Base-by-base conservation (phyloP, 2,888 invertebrate genomes). In the Geotrupes spiniger region DNA sequence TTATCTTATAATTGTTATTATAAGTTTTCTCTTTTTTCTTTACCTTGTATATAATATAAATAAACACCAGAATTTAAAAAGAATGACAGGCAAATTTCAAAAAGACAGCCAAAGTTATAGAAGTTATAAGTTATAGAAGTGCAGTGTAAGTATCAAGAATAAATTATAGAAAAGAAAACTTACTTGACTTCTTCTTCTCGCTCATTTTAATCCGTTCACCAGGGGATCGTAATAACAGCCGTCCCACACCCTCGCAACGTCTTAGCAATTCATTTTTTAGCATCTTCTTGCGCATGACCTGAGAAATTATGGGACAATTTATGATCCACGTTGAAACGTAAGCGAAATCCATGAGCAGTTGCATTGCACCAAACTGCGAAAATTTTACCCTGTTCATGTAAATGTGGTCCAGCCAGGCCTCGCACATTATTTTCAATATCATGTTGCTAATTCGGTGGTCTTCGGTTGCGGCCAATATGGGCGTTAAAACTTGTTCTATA, bases 371-470 rank as follows among this genome's bases (percentile, higher is more conserved):
- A 74, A 83, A 79, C 46, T 82, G 78, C 49, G 88, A 88, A 72
- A 92, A 92, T 66, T 87, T 89, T 15, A 92, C 85, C 69, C 84
- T 84, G 56, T 87, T 84, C 37, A 83, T 81, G 66, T 89, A 90
- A 57, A 92, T 91, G 61, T 89, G 89, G 68, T 92, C 89, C 42
- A 92, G 74, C 91, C 91, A 92, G 0, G 91, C 84, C 69, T 92
- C 91, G 64, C 92, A 89, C 76, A 90, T 85, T 21, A 92, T 83
- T 65, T 85, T 83, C 25, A 92, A 74, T 42, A 89, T 82, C 78
- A 89, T 84, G 62, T 89, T 87, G 16, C 86, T 78, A 31, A 88
- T 85, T 4, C 81, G 76, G 40, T 83, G 79, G 63, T 92, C 85
- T 43, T 82, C 80, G 2, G 89, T 86, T 36, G 91, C 87, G 57